Percentiles rank a stretch among this genome's conserved stretches.
These are phyloP conservation scores for Liodrosophila aerea DNA, from an alignment of 2,888 invertebrate species.

Conservation along the genomic window DNA sequence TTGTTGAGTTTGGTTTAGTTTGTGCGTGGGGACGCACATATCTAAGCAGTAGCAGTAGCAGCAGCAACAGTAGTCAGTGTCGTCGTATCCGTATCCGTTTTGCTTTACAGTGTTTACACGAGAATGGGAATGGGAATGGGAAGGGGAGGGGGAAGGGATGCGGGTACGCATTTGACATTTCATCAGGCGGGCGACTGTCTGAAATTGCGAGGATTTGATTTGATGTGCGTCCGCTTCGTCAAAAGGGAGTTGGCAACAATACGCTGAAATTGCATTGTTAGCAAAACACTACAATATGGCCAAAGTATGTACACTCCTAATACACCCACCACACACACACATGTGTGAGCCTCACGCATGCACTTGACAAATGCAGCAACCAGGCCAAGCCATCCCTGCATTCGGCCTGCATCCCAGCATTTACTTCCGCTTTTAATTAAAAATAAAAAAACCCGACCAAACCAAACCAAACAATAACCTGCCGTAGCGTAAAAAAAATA, in stretches of 20 bases:
- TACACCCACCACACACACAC: slow-evolving; percentile 28
- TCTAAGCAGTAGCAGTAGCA: slow-evolving; percentile 11
- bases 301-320: slow-evolving; percentile 59
- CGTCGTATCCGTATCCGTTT: slow-evolving; percentile 20
- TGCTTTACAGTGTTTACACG: slow-evolving; percentile 37
- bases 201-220: slow-evolving; percentile 66
- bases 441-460: slow-evolving; percentile 70
- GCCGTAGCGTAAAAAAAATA: slow-evolving; percentile 52
- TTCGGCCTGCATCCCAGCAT: slow-evolving; percentile 48
- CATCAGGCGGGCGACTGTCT: slow-evolving; percentile 62
- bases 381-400: slow-evolving; percentile 31
- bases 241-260: slow-evolving; percentile 66
- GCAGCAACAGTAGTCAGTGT: too few relatives aligned
- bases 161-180: slow-evolving; percentile 73
- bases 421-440: slow-evolving; percentile 78
- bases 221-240: slow-evolving; percentile 72
- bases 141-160: slow-evolving; percentile 20
- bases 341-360: slow-evolving; percentile 32
- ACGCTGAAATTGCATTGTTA: slow-evolving; percentile 77
- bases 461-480: slow-evolving; percentile 76
- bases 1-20: slow-evolving; percentile 79
- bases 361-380: slow-evolving; percentile 57
- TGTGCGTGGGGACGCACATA: slow-evolving; percentile 56
- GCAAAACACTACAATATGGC: slow-evolving; percentile 79
- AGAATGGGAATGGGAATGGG: slow-evolving; percentile 19